Evolutionary conservation across 2,888 invertebrate species (phyloP), one percentile per base, ranked within the genome.

Genomic region (Macaria liturata): DNA sequence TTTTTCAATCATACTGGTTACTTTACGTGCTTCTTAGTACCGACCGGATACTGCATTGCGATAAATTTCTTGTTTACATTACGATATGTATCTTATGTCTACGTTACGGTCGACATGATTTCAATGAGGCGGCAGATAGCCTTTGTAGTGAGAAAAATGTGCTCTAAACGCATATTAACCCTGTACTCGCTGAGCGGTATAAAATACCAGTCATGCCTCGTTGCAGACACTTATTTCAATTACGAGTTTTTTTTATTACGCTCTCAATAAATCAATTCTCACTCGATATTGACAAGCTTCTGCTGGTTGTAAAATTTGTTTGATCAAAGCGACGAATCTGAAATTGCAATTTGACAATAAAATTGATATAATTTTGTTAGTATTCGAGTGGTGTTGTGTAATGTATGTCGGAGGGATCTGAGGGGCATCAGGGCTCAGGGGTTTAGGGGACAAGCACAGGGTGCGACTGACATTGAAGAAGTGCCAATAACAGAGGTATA

Each of bases 401-500:
- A 89, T 88, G 87, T 85, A 83, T 88, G 88, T 85, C 70, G 78
- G 76, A 81, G 82, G 84, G 82, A 75, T 78, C 71, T 67, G 66
- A 74, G 77, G 81, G 80, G 81, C 76, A 79, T 76, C 79, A 69
- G 72, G 81, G 84, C 78, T 81, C 80, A 78, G 77, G 76, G 84
- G 82, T 79, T 81, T 78, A 81, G 80, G 85, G 86, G 82, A 81
- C 77, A 80, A 76, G 76, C 83, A 74, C 88, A 88, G 92, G 92
- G 91, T 92, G 92, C 91, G 91, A 78, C 86, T 92, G 92, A 92
- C 92, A 92, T 90, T 92, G 92, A 92, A 92, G 92, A 91, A 92
- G 92, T 92, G 92, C 88, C 92, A 91, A 92, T 92, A 92, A 92
- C 89, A 81, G 88, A 83, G 90, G 91, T 88, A 92, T 91, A 92